Percentiles rank a stretch among this genome's conserved stretches.
These are phyloP conservation scores for Taphrorychus bicolor DNA, from an alignment of 2,888 invertebrate species.

Conservation along the genomic window DNA sequence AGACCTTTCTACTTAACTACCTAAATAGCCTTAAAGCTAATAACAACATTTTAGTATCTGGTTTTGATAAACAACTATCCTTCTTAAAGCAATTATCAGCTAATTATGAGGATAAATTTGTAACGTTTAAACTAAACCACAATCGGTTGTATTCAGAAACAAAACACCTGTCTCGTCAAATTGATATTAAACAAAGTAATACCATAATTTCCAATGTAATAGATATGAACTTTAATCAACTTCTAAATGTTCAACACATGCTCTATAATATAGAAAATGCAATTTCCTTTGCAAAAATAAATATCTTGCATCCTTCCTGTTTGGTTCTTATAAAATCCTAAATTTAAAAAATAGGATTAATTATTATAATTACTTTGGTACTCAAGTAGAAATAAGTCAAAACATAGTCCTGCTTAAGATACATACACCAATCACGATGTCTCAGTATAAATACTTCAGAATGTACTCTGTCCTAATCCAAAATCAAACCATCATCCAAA, in stretches of 20 bases:
- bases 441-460: background rate
- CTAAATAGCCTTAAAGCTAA: background rate
- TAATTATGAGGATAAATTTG: background rate
- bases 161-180: background rate
- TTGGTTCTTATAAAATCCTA: background rate
- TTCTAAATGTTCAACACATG: background rate
- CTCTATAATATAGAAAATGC: background rate
- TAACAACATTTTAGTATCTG: background rate
- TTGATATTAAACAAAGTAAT: background rate
- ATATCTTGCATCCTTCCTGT: background rate
- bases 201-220: background rate
- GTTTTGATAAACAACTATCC: background rate
- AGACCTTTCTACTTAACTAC: background rate
- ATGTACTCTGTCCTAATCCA: background rate
- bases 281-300: background rate
- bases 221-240: background rate
- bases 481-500: background rate
- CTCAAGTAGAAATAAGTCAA: background rate
- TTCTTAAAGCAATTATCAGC: background rate
- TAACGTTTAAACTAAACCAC: background rate
- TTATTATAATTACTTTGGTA: background rate
- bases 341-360: too few relatives aligned
- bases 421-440: background rate
- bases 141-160: background rate
- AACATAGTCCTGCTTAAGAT: too few relatives aligned